These are phyloP conservation scores for Drosophila putrida DNA, from an alignment of 2,888 invertebrate genomes.

Conservation along the genomic window DNA sequence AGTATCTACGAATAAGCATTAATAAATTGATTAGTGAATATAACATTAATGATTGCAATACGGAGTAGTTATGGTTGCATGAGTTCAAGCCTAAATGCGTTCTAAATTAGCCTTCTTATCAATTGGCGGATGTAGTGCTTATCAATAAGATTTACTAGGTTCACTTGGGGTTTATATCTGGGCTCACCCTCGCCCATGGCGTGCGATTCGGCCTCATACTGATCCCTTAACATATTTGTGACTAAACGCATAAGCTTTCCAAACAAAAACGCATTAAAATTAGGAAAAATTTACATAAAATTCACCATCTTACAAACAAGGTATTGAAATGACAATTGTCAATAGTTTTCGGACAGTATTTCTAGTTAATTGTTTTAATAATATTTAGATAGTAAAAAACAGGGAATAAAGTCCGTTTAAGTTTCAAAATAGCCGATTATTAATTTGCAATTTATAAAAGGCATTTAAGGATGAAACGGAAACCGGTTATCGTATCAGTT, in stretches of 20 bases:
- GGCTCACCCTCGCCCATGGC: slow-evolving; percentile 62
- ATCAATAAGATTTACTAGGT: slow-evolving; percentile 35
- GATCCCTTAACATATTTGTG: slow-evolving; percentile 77
- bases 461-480: too few relatives aligned
- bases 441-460: too few relatives aligned
- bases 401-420: not conserved
- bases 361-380: not conserved
- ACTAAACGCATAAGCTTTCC: slow-evolving; percentile 76
- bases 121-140: slow-evolving; percentile 34
- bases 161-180: slow-evolving; percentile 34
- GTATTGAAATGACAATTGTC: not conserved
- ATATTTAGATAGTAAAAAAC: slow-evolving; percentile 5
- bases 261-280: slow-evolving; percentile 40
- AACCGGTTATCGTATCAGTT: too few relatives aligned
- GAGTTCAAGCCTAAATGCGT: slow-evolving; percentile 30
- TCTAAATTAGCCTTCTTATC: slow-evolving; percentile 40
- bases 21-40: not conserved
- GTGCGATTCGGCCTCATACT: slow-evolving; percentile 72
- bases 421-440: too few relatives aligned
- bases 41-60: not conserved
- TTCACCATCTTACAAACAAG: slow-evolving; percentile 6
- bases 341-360: not conserved
- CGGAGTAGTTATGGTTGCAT: slow-evolving; percentile 14
- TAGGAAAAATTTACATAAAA: not conserved
- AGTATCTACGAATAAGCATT: slow-evolving; percentile 88